Percentiles rank a stretch among this genome's conserved stretches.
These are phyloP conservation scores for Pipa parva DNA, from an alignment of 2,113 vertebrate species.

Conservation along the genomic window DNA sequence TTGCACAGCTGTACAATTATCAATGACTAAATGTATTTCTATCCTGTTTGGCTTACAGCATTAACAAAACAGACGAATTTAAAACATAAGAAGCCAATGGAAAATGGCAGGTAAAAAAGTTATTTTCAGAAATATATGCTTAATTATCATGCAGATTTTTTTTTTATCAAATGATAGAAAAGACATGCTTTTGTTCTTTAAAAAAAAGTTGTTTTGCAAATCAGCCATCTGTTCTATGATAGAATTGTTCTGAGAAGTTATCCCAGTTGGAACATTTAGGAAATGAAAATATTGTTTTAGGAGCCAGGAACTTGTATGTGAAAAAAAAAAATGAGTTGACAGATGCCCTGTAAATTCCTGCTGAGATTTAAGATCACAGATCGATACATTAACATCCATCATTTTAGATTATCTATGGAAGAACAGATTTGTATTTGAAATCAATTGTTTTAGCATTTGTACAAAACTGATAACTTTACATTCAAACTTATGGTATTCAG, in stretches of 20 bases:
- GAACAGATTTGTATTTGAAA: too few species aligned
- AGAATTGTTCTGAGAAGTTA: slow-evolving; percentile 58
- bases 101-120: background rate
- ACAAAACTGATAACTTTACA: too few species aligned
- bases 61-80: too few species aligned
- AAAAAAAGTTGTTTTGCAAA: slow-evolving; percentile 65
- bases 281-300: slow-evolving; percentile 68
- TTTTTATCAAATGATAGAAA: slow-evolving; percentile 50
- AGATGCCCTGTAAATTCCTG: slow-evolving; percentile 39
- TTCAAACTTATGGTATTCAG: too few species aligned
- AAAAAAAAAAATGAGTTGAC: slow-evolving; percentile 37
- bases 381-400: background rate
- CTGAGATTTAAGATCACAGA: slow-evolving; percentile 27
- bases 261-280: slow-evolving; percentile 72
- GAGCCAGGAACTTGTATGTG: slow-evolving; percentile 57
- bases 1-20: background rate
- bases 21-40: background rate
- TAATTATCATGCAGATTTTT: slow-evolving; percentile 49
- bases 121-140: slow-evolving; percentile 46
- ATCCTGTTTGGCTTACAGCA: too few species aligned
- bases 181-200: slow-evolving; percentile 56
- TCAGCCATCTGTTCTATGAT: slow-evolving; percentile 67
- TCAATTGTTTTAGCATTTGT: too few species aligned
- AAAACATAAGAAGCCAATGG: too few species aligned
- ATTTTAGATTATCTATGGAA: background rate